Percentiles rank a stretch among this genome's conserved stretches.
phyloP scores from a whole-genome alignment of 1,140 invertebrate species.

The Chlorops oryzae region DNA sequence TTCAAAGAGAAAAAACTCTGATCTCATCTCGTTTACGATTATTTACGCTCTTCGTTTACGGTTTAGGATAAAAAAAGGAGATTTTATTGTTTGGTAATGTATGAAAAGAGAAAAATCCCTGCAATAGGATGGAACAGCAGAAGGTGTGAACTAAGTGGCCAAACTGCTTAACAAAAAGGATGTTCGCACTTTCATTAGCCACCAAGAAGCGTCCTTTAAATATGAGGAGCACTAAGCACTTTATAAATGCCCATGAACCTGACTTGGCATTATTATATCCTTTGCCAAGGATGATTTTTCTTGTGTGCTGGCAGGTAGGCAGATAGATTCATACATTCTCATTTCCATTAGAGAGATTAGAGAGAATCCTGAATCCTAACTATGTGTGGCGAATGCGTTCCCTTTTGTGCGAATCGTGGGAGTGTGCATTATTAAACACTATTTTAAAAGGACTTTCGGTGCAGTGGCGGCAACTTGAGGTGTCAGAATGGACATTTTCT shows the following conservation, averaged over 20 bases:
- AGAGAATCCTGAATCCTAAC: too few species aligned
- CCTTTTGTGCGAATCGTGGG: constrained; percentile 35
- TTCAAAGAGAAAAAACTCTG: constrained; percentile 24
- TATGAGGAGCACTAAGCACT: constrained; percentile 3
- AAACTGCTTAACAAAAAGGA: not conserved
- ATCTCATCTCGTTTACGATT: constrained; percentile 29
- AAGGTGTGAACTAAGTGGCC: not conserved
- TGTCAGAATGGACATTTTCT: too few species aligned
- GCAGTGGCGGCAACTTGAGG: too few species aligned
- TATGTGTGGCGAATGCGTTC: constrained; percentile 39
- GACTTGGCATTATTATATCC: too few species aligned
- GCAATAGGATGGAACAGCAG: too few species aligned
- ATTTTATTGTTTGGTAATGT: too few species aligned
- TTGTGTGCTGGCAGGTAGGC: too few species aligned
- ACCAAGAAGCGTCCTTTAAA: constrained; percentile 17
- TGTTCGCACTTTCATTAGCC: constrained; percentile 31
- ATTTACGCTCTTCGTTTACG: constrained; percentile 27
- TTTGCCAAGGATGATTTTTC: too few species aligned
- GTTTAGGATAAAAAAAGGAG: not conserved
- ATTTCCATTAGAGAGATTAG: too few species aligned
- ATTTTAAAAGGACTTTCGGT: too few species aligned
- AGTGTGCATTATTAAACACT: constrained; percentile 40
- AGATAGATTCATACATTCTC: too few species aligned
- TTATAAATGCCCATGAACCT: constrained; percentile 12
- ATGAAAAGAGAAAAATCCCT: too few species aligned